These are phyloP conservation scores for Tretioscincus oriximinensis DNA, from an alignment of 2,113 vertebrate species.

Conservation along the genomic window DNA sequence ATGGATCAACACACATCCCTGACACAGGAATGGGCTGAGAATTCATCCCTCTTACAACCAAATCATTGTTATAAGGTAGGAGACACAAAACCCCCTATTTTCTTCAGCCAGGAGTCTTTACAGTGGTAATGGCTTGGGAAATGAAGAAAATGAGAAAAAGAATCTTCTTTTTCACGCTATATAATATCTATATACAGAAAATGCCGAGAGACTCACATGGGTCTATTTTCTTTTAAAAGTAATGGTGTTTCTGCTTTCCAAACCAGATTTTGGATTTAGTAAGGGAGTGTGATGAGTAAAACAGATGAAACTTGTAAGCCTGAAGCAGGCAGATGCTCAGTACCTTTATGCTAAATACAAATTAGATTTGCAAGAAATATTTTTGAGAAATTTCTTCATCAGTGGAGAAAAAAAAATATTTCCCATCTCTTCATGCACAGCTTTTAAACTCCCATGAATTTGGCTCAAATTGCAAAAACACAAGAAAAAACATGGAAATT, in stretches of 20 bases:
- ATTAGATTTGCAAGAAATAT: background rate
- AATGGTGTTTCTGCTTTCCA: conserved; percentile 53
- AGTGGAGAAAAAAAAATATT: background rate
- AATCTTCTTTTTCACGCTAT: conserved; percentile 27
- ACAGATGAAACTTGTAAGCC: conserved; percentile 4
- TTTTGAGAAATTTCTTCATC: background rate
- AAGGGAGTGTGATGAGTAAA: conserved; percentile 45
- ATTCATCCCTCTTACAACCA: background rate
- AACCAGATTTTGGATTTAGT: background rate
- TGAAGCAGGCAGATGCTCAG: background rate
- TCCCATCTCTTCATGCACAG: background rate
- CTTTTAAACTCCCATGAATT: background rate
- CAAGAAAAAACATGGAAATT: conserved; percentile 19
- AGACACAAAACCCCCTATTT: background rate
- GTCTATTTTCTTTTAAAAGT: conserved; percentile 35
- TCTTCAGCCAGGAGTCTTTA: background rate
- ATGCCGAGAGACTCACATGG: background rate
- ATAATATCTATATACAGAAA: conserved; percentile 34
- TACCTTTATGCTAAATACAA: background rate
- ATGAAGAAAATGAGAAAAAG: conserved; percentile 14
- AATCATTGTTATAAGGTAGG: background rate
- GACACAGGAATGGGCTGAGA: background rate
- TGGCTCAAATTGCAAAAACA: conserved; percentile 38
- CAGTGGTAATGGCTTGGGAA: conserved; percentile 15
- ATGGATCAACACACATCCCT: too few species aligned